Evolutionary conservation across 2,888 invertebrate genomes (phyloP).

Genomic region (Phaonia tiefii): DNA sequence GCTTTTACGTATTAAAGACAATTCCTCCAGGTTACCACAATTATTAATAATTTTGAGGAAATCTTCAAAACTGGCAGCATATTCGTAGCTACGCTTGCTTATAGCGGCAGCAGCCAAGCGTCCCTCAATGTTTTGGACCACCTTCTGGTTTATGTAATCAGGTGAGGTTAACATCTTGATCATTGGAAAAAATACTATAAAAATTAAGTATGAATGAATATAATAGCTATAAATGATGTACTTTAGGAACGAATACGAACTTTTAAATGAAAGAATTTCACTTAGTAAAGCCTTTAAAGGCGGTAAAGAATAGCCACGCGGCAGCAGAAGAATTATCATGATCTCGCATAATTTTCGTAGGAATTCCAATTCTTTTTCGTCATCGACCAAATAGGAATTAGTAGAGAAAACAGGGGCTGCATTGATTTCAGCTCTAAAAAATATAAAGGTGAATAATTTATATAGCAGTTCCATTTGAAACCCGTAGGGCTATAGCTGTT

Average conservation of each 20-base stretch:
- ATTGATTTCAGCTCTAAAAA: constrained; percentile 83
- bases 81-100: constrained; percentile 91
- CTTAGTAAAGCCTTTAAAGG: constrained; percentile 90
- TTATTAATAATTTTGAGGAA: constrained; percentile 91
- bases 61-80: constrained; percentile 94
- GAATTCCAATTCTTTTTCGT: constrained; percentile 89
- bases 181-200: constrained; percentile 85
- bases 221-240: not conserved
- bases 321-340: constrained; percentile 89
- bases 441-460: not conserved
- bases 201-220: not conserved
- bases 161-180: constrained; percentile 93
- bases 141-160: constrained; percentile 94
- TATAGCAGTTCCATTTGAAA: not conserved
- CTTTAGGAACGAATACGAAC: constrained; percentile 81
- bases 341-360: constrained; percentile 91
- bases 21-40: constrained; percentile 89
- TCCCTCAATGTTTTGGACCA: constrained; percentile 90
- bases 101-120: constrained; percentile 89
- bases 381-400: constrained; percentile 87
- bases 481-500: too few species aligned
- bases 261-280: constrained; percentile 91
- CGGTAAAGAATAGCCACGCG: constrained; percentile 89
- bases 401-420: constrained; percentile 87
- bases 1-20: constrained; percentile 91